Evolutionary conservation across 2,113 vertebrate genomes (phyloP).

Genomic region (Tauraco erythrolophus): DNA sequence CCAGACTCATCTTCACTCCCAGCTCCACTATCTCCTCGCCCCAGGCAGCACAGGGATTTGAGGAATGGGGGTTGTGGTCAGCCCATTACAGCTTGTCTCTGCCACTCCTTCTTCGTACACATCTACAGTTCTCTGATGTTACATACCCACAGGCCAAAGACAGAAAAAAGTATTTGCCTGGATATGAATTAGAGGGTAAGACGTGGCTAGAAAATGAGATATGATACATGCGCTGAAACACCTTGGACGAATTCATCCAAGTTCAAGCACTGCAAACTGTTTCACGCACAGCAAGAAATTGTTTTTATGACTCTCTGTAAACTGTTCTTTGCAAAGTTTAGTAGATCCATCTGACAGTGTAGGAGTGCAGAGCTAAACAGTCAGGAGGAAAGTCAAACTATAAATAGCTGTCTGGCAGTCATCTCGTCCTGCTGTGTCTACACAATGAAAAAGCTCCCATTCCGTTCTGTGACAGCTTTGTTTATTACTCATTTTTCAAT

Average conservation of each 20-base stretch:
- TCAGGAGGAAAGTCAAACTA: not conserved
- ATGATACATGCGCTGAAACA: accelerated
- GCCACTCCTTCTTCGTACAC: not conserved
- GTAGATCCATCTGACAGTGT: not conserved
- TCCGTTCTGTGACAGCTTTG: not conserved
- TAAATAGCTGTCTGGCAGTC: not conserved
- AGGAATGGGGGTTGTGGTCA: not conserved
- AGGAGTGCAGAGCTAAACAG: not conserved
- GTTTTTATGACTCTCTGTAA: not conserved
- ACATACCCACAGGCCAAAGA: not conserved
- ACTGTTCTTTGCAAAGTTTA: not conserved
- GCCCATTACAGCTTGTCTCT: not conserved
- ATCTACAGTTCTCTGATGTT: not conserved
- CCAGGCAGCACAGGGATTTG: accelerated
- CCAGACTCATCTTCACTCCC: not conserved
- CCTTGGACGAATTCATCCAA: not conserved
- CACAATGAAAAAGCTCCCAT: not conserved
- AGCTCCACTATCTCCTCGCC: accelerated
- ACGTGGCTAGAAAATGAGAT: not conserved
- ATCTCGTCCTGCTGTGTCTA: not conserved
- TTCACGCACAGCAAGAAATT: not conserved
- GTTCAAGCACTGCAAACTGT: not conserved
- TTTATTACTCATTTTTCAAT: not conserved
- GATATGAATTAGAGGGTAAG: not conserved
- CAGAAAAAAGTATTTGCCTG: not conserved